Evolutionary conservation across 2,797 vertebrate species (phyloP).

Genomic region (Pangasius djambal): DNA sequence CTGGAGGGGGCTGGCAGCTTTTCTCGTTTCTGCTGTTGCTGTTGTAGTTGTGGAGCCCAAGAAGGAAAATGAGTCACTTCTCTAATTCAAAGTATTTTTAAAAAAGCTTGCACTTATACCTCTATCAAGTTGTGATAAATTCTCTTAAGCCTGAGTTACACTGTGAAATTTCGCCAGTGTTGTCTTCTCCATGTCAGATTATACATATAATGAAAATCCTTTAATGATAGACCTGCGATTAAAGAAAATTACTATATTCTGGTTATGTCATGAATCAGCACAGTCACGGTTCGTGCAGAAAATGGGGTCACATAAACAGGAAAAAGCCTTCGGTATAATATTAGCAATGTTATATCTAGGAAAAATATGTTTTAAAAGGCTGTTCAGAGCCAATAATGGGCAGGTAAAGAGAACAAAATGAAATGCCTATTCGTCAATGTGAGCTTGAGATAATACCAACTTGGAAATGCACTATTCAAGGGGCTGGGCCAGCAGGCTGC

Average conservation of each 20-base stretch:
- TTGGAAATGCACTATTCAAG: not conserved
- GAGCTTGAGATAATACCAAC: not conserved
- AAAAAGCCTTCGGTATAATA: not conserved
- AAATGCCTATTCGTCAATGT: not conserved
- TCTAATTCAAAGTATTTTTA: not conserved
- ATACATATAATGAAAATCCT: not conserved
- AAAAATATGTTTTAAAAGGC: not conserved
- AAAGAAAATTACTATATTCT: not conserved
- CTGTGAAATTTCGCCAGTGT: not conserved
- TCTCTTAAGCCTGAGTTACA: not conserved
- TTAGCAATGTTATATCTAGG: no score
- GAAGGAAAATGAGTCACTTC: constrained; percentile 11
- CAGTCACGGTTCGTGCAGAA: not conserved
- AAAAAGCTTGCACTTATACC: not conserved
- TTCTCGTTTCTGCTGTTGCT: constrained; percentile 6
- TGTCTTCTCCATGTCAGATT: not conserved
- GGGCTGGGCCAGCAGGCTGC: no score
- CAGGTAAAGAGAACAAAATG: not conserved
- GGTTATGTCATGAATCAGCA: not conserved
- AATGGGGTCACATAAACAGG: not conserved
- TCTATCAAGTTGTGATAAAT: not conserved
- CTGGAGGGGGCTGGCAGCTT: constrained; percentile 2
- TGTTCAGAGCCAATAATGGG: not conserved
- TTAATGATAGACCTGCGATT: not conserved
- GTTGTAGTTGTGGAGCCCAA: not conserved